phyloP scores from a whole-genome alignment of 2,797 vertebrate species.

The Spinus olivaceus region DNA sequence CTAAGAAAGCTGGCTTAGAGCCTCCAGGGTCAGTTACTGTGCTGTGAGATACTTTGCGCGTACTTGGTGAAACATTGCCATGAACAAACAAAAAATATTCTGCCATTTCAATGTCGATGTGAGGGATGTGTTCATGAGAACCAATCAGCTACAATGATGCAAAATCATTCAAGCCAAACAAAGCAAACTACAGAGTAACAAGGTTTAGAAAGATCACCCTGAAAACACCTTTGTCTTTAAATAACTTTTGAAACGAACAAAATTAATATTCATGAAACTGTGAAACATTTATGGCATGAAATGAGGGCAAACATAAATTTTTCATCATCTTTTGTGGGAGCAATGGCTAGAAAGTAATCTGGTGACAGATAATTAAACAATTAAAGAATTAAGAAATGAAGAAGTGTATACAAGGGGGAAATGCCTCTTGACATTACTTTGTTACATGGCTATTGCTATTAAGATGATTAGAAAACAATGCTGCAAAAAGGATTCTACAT shows the following conservation, averaged over 20 bases:
- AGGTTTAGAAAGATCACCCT: background rate
- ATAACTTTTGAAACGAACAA: conserved; percentile 1
- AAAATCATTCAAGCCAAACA: conserved; percentile 4
- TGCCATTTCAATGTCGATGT: background rate
- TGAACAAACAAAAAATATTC: background rate
- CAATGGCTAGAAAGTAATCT: background rate
- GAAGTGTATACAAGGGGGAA: background rate
- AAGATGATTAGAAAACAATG: background rate
- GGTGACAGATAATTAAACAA: background rate
- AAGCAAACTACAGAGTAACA: background rate
- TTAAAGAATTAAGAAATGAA: background rate
- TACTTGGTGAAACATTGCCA: background rate
- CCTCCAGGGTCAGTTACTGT: background rate
- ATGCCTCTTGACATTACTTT: background rate
- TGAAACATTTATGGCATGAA: background rate
- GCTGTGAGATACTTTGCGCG: background rate
- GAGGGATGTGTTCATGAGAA: background rate
- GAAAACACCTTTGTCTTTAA: conserved; percentile 2
- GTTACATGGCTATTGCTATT: background rate
- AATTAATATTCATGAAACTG: conserved; percentile 12
- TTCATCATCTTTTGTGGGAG: background rate
- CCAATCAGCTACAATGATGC: background rate
- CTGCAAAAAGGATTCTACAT: background rate
- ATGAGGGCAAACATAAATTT: background rate
- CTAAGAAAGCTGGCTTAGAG: background rate